phyloP scores from a whole-genome alignment of 2,888 invertebrate genomes.

The Harpalus rubripes region DNA sequence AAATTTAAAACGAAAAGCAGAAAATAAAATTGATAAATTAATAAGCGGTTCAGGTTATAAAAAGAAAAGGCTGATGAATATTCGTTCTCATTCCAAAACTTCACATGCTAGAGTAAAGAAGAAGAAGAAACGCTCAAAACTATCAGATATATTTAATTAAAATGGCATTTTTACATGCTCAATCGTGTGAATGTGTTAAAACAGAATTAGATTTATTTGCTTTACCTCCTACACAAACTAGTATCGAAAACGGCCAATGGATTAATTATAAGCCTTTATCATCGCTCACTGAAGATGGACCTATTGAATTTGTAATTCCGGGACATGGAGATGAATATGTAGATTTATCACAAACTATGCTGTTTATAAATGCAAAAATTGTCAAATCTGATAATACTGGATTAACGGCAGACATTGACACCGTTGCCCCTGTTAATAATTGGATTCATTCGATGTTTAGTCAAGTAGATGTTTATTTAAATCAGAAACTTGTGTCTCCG shows the following conservation, averaged over 20 bases:
- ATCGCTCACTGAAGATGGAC: constrained; percentile 69
- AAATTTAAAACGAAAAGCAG: too few relatives aligned
- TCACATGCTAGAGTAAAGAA: too few relatives aligned
- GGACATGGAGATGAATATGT: too few relatives aligned
- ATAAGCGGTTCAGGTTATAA: too few relatives aligned
- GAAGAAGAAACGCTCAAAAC: too few relatives aligned
- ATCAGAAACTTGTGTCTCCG: constrained; percentile 70
- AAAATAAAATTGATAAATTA: too few relatives aligned
- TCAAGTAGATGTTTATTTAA: constrained; percentile 70
- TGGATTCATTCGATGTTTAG: constrained; percentile 69
- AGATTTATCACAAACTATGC: constrained; percentile 70
- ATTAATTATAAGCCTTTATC: constrained; percentile 71
- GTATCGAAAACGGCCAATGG: constrained; percentile 69
- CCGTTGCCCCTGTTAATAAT: constrained; percentile 69
- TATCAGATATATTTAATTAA: too few relatives aligned
- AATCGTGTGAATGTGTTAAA: constrained; percentile 69
- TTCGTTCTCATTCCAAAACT: too few relatives aligned
- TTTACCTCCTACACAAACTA: constrained; percentile 70
- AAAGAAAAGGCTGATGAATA: too few relatives aligned
- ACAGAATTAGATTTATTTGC: constrained; percentile 70
- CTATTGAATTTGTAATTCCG: constrained; percentile 72
- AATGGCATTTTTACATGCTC: constrained; percentile 68
- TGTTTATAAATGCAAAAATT: constrained; percentile 68
- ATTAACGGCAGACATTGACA: background rate
- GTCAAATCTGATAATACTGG: constrained; percentile 56